Conservation (phyloP, 2,797 vertebrate genomes). For the Podarcis lilfordi region DNA sequence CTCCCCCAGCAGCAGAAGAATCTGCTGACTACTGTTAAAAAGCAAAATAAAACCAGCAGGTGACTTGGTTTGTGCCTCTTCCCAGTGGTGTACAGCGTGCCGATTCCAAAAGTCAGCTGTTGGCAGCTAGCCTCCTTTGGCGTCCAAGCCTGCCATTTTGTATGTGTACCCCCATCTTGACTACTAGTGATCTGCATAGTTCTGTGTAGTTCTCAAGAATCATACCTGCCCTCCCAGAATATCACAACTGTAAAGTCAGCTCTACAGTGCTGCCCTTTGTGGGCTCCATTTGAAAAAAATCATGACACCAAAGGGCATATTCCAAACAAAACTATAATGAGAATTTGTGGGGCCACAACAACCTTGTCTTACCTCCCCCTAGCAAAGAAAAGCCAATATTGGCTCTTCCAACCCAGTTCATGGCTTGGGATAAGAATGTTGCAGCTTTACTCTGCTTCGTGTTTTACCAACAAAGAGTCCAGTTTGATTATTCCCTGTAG, state of each 20-base stretch:
- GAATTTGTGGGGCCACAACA: not conserved
- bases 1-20: too few relatives aligned
- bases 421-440: not conserved
- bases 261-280: too few relatives aligned
- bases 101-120: not conserved
- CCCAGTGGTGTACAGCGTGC: not conserved
- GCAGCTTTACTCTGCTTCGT: not conserved
- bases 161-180: not conserved
- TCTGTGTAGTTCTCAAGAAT: too few relatives aligned
- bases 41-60: not conserved
- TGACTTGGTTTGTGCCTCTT: not conserved
- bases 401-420: not conserved
- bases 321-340: conserved; percentile 6
- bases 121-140: not conserved
- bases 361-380: not conserved
- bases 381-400: not conserved
- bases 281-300: not conserved
- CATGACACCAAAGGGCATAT: not conserved
- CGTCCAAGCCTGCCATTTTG: not conserved
- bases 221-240: too few relatives aligned
- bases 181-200: not conserved
- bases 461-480: not conserved
- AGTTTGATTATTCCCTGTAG: not conserved
- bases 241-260: too few relatives aligned
- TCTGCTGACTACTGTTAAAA: too few relatives aligned